Conservation (phyloP, 2,888 invertebrate species). For the Hofmannophila pseudospretella region DNA sequence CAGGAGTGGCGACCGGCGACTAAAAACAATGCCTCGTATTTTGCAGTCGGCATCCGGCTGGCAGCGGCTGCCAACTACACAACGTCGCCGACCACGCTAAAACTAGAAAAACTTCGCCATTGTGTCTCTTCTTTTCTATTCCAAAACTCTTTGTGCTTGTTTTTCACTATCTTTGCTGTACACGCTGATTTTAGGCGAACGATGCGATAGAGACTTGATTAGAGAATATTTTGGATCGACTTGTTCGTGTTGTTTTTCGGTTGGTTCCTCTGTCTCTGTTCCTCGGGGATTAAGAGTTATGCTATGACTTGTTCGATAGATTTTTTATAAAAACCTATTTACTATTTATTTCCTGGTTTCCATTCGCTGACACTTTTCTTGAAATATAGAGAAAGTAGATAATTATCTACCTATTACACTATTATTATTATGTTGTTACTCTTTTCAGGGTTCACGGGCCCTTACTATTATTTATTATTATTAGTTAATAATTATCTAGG, state of each 20-base stretch:
- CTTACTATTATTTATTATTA: too few relatives aligned
- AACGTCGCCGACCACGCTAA: constrained; percentile 51
- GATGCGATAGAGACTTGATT: constrained; percentile 21
- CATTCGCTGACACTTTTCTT: too few relatives aligned
- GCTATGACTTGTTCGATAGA: too few relatives aligned
- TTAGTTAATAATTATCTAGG: too few relatives aligned
- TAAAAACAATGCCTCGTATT: constrained; percentile 58
- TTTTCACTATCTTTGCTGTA: constrained; percentile 40
- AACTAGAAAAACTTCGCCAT: constrained; percentile 58
- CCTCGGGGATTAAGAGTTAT: too few relatives aligned
- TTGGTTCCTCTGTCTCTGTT: constrained; percentile 4
- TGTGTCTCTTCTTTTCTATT: constrained; percentile 55
- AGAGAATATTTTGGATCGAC: constrained; percentile 14
- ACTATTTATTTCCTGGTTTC: too few relatives aligned
- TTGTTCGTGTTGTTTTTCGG: neutral
- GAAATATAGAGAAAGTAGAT: too few relatives aligned
- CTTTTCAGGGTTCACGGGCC: too few relatives aligned
- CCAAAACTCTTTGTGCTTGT: constrained; percentile 48
- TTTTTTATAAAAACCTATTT: too few relatives aligned
- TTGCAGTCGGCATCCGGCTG: constrained; percentile 48
- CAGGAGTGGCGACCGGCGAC: constrained; percentile 35
- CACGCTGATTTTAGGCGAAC: constrained; percentile 30
- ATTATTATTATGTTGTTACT: too few relatives aligned
- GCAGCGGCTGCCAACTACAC: constrained; percentile 51
- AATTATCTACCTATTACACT: too few relatives aligned